Evolutionary conservation across 2,888 invertebrate species (phyloP).

Genomic region (Hyposoter didymator): DNA sequence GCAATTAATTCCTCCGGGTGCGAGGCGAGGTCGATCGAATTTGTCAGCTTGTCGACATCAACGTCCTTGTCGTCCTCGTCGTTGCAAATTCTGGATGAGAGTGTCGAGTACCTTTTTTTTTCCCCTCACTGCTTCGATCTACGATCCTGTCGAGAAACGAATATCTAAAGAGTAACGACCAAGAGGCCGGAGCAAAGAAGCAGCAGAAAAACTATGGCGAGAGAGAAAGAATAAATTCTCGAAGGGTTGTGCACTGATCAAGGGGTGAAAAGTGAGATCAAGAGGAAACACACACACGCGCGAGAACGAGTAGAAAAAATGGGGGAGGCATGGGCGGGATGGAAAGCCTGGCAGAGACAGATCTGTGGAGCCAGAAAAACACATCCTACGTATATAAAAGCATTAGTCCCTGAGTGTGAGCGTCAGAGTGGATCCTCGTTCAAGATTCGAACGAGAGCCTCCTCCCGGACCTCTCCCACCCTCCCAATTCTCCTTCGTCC

Average conservation of each 20-base stretch:
- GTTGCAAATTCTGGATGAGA: slow-evolving; percentile 32
- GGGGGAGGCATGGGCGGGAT: slow-evolving; percentile 1
- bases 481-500: slow-evolving; percentile 20
- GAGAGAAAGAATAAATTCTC: slow-evolving; percentile 10
- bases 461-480: slow-evolving; percentile 65
- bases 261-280: slow-evolving; percentile 54
- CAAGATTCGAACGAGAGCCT: slow-evolving; percentile 42
- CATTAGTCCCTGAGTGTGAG: slow-evolving; percentile 12
- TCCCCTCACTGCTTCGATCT: neutral
- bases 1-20: slow-evolving; percentile 66
- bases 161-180: neutral
- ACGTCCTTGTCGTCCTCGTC: slow-evolving; percentile 42
- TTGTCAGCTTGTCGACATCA: slow-evolving; percentile 59
- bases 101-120: slow-evolving; percentile 3
- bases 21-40: slow-evolving; percentile 67
- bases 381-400: slow-evolving; percentile 24
- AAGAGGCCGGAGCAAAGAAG: slow-evolving; percentile 17
- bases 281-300: slow-evolving; percentile 14
- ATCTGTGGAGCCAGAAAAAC: slow-evolving; percentile 37
- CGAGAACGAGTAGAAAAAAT: slow-evolving; percentile 12
- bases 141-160: slow-evolving; percentile 5
- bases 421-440: slow-evolving; percentile 41
- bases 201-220: neutral
- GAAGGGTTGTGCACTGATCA: slow-evolving; percentile 34
- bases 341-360: slow-evolving; percentile 26